Conservation (phyloP, 2,888 invertebrate species). For the Mimachlamys varia region DNA sequence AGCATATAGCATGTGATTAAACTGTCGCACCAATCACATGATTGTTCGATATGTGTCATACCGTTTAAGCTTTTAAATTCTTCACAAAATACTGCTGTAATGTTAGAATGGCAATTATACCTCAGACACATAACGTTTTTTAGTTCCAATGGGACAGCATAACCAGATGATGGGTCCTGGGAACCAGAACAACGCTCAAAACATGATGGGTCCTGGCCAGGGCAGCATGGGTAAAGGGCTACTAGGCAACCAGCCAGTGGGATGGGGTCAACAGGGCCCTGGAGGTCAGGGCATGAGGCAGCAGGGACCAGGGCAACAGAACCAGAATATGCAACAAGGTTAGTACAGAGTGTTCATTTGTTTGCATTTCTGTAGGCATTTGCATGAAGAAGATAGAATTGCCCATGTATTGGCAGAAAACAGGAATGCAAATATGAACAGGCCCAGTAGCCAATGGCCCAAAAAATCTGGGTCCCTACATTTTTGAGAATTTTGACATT, state of each 20-base stretch:
- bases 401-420: too few species aligned
- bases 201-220: slow-evolving; percentile 29
- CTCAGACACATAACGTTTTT: too few species aligned
- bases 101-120: too few species aligned
- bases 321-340: not conserved
- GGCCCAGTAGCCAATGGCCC: too few species aligned
- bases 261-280: slow-evolving; percentile 10
- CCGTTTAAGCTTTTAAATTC: too few species aligned
- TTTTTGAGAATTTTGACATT: too few species aligned
- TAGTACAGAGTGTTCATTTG: not conserved
- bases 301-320: not conserved
- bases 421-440: too few species aligned
- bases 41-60: too few species aligned
- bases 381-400: not conserved
- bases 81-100: too few species aligned
- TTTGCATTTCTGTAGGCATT: not conserved
- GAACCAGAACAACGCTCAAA: slow-evolving; percentile 17
- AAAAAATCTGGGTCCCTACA: too few species aligned
- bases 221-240: slow-evolving; percentile 4
- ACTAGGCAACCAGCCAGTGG: not conserved
- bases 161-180: slow-evolving; percentile 36
- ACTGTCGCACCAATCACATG: too few species aligned
- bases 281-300: not conserved
- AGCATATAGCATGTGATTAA: too few species aligned
- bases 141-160: not conserved